These are phyloP conservation scores for Hylomyscus alleni DNA, from an alignment of 2,797 vertebrate species.

Conservation along the genomic window DNA sequence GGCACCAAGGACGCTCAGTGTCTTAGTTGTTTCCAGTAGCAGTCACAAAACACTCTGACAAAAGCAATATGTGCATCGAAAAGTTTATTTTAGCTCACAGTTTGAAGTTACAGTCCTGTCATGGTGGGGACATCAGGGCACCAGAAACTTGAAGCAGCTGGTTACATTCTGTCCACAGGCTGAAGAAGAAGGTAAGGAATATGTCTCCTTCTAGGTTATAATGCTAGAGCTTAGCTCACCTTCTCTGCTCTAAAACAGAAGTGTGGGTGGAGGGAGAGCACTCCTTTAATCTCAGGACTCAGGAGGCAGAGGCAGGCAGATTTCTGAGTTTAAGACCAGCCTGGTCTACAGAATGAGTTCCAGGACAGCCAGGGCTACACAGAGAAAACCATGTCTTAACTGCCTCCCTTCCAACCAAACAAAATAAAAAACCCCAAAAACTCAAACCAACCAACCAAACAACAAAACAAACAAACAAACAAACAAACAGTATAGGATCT, in stretches of 20 bases:
- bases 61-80: background rate
- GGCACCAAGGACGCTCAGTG: background rate
- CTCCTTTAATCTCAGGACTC: background rate
- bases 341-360: background rate
- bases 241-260: background rate
- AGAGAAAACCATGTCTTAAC: background rate
- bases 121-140: background rate
- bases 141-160: background rate
- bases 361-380: background rate
- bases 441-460: background rate
- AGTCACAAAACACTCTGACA: background rate
- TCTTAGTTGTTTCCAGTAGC: background rate
- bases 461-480: background rate
- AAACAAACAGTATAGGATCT: background rate
- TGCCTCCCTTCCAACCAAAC: background rate
- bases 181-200: too few species aligned
- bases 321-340: background rate
- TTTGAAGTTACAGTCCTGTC: background rate
- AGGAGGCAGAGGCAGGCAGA: background rate
- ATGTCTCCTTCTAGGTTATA: too few species aligned
- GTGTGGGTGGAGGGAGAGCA: background rate
- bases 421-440: background rate
- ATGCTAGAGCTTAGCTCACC: background rate
- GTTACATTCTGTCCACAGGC: background rate
- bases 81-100: background rate